Conservation (phyloP, 2,113 vertebrate species). For the Salvelinus alpinus region DNA sequence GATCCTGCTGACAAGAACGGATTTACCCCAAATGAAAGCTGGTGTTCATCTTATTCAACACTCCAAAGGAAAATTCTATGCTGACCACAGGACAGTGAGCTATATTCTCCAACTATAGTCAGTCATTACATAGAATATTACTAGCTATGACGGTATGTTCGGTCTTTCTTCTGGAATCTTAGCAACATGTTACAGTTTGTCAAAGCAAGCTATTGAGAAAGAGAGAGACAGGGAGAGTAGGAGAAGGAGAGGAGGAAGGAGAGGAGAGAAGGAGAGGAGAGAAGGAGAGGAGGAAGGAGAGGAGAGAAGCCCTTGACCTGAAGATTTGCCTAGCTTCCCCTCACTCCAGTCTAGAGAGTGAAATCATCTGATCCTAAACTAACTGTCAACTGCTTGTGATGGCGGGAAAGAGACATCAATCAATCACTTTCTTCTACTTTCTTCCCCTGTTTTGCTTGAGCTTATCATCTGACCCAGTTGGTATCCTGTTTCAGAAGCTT, state of each 20-base stretch:
- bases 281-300: conserved; percentile 47
- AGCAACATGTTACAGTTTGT: conserved; percentile 72
- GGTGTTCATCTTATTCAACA: conserved; percentile 68
- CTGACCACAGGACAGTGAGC: conserved; percentile 64
- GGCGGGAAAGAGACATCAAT: conserved; percentile 98
- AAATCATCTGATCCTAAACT: conserved; percentile 99
- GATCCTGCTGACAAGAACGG: conserved; percentile 73
- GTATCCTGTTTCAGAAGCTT: conserved; percentile 96
- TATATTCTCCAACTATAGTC: conserved; percentile 70
- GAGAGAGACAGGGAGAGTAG: not conserved
- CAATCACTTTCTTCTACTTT: conserved; percentile 93
- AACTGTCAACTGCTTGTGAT: conserved; percentile 97
- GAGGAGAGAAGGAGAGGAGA: conserved; percentile 36
- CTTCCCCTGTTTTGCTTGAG: conserved; percentile 87
- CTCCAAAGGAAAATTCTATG: conserved; percentile 61
- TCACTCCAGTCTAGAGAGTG: conserved; percentile 90
- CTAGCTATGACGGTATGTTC: conserved; percentile 75
- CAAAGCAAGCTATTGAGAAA: conserved; percentile 71
- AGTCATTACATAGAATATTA: conserved; percentile 74
- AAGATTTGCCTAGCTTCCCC: conserved; percentile 94
- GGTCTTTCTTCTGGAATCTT: conserved; percentile 66
- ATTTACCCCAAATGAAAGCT: conserved; percentile 62
- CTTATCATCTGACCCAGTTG: conserved; percentile 99
- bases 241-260: conserved; percentile 35
- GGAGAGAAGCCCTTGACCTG: conserved; percentile 89